Evolutionary conservation across 2,113 vertebrate genomes (phyloP).

Genomic region (Macaca fascicularis): T2T-MFA8v1.1 NC_088375.1:10183001-10183500

Average conservation of each 20-base stretch:
- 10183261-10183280: background rate
- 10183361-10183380: background rate
- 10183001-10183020: background rate
- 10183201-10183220: background rate
- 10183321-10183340: background rate
- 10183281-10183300: background rate
- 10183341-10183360: background rate
- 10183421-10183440: background rate
- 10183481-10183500: background rate
- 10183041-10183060: background rate
- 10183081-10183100: background rate
- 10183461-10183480: background rate
- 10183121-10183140: background rate
- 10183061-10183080: background rate
- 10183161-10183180: background rate
- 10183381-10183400: background rate
- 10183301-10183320: background rate
- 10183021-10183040: background rate
- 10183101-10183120: background rate
- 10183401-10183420: background rate
- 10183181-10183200: background rate
- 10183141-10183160: background rate
- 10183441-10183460: background rate
- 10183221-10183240: background rate
- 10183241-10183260: background rate